A percentile compares a stretch with the other conserved stretches of the same genome.
These are phyloP conservation scores for Metacarcinus magister DNA, from an alignment of 2,888 invertebrate genomes.

Conservation along the genomic window DNA sequence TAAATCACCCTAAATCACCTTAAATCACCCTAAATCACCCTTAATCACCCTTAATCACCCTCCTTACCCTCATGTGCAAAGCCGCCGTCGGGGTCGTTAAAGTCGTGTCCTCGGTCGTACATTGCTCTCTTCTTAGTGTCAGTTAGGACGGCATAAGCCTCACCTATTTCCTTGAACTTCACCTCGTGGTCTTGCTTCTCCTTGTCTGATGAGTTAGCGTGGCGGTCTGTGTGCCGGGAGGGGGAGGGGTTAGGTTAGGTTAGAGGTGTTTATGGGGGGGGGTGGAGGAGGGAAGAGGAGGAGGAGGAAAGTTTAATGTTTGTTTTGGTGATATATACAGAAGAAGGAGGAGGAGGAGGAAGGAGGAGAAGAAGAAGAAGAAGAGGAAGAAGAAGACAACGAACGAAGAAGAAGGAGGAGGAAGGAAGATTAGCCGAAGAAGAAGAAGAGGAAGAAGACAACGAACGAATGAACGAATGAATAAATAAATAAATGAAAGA, in stretches of 20 bases:
- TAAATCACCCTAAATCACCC: neutral
- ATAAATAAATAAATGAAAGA: too few species aligned
- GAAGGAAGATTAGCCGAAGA: too few species aligned
- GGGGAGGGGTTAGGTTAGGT: neutral
- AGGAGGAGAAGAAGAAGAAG: too few species aligned
- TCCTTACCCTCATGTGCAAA: conserved; percentile 79
- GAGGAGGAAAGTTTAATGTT: too few species aligned
- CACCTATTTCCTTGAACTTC: conserved; percentile 98
- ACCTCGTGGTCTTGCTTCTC: conserved; percentile 96
- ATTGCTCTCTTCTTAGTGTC: conserved; percentile 95
- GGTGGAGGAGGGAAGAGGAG: neutral
- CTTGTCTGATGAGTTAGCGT: conserved; percentile 92
- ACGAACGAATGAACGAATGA: too few species aligned
- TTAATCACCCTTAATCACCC: neutral
- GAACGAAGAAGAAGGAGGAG: too few species aligned
- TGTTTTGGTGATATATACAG: too few species aligned
- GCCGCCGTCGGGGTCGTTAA: conserved; percentile 89
- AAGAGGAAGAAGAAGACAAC: too few species aligned
- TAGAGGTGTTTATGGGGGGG: neutral
- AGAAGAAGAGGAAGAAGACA: too few species aligned
- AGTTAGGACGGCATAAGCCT: conserved; percentile 95
- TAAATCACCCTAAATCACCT: too few species aligned
- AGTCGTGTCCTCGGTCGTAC: conserved; percentile 95
- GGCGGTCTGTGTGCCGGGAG: conserved; percentile 88
- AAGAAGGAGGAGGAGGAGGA: too few species aligned